A percentile compares a stretch with the other conserved stretches of the same genome.
Evolutionary conservation across 2,113 vertebrate genomes (phyloP).

Genomic region (Australoheros scitulus): DNA sequence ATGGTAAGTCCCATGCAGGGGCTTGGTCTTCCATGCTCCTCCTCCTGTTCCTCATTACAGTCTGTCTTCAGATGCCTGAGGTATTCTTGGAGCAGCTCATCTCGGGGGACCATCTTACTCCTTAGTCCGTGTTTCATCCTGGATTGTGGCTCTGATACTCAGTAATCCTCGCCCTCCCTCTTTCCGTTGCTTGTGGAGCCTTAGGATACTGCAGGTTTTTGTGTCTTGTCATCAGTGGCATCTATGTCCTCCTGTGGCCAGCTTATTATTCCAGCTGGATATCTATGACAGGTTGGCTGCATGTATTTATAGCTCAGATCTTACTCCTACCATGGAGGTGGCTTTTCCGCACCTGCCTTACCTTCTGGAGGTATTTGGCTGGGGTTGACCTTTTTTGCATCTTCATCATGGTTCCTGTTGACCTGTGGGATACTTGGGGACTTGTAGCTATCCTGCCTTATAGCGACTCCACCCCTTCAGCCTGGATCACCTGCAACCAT

Average conservation of each 20-base stretch:
- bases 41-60: too few species aligned
- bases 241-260: too few species aligned
- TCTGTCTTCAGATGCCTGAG: too few species aligned
- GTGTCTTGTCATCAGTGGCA: background rate
- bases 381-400: background rate
- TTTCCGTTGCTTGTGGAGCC: background rate
- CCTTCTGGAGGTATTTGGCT: background rate
- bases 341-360: background rate
- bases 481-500: background rate
- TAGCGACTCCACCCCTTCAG: background rate
- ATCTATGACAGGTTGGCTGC: background rate
- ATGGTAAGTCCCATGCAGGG: background rate
- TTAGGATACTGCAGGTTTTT: background rate
- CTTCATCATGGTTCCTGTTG: background rate
- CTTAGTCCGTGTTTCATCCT: too few species aligned
- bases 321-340: background rate
- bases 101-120: too few species aligned
- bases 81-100: too few species aligned
- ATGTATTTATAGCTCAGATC: background rate
- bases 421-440: background rate
- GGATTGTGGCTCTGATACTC: background rate
- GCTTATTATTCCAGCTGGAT: background rate
- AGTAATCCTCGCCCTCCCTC: background rate
- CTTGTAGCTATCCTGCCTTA: background rate
- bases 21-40: too few species aligned